Base-by-base conservation (phyloP, 2,888 invertebrate genomes). In the Pachycephus smyrnensis region DNA sequence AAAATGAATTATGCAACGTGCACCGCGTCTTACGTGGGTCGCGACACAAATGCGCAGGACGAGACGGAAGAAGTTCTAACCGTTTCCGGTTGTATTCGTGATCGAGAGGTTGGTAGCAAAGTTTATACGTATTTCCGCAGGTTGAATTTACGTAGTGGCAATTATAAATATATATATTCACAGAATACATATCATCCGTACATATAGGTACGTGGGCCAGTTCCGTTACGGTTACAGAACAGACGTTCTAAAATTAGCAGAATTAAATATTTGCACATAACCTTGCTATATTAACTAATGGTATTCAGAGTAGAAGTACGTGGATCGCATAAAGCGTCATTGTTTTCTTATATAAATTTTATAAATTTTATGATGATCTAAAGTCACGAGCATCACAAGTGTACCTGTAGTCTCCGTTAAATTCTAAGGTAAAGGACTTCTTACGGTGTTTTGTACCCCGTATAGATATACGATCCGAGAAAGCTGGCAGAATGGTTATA, bases 1-100 rank as follows among this genome's bases (percentile, higher is more conserved):
- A 31, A 71, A 81, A 84, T 84, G 83, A 81, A 84, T 84, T 84
- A 84, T 84, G 84, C 80, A 84, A 84, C 83, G 80, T 82, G 68
- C 73, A 77, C 79, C 78, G 82, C 82, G 84, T 83, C 82, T 81
- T 83, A 80, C 83, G 81, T 82, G 81, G 73, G 80, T 78, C 81
- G 75, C 76, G 80, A 71, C 32, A 32, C 71, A 33, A 31, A 31
- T 32, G 71, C 31, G 9, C 31, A 33, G 71, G 71, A 32, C 32
- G 12, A 31, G 32, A 71, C 71, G 71, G 71, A 71, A 71, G 71
- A 71, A 71, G 33, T 1, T 12, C 32, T 30, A 32, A 71, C 31
- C 55, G 55, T 55, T 71, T 71, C 71, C 71, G 71, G 71, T 31
- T 71, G 32, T 31, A 71, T 71, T 71, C 71, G 71, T 31, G 71